Evolutionary conservation across 2,113 vertebrate genomes (phyloP), one percentile per base, ranked within the genome.

Genomic region (Epinephelus cyanopodus): DNA sequence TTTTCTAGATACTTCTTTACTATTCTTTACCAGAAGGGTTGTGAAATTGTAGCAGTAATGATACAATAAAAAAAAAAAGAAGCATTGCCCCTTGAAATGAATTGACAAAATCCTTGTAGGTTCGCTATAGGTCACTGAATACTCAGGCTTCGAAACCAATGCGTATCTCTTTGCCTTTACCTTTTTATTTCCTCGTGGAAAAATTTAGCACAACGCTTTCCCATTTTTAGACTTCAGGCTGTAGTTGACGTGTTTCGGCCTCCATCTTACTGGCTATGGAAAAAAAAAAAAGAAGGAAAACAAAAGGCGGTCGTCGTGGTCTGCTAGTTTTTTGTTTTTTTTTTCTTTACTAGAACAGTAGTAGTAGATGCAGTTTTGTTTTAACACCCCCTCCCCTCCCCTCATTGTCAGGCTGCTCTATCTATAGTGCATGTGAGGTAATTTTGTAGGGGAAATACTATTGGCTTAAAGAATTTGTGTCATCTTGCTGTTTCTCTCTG

Each of bases 1-100:
- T 94, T 95, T 94, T 93, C 93, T 95, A 94, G 92, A 94, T 90
- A 80, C 87, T 91, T 92, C 89, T 93, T 91, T 92, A 90, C 86
- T 92, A 79, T 92, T 92, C 93, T 91, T 93, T 90, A 92, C 79
- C 86, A 89, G 86, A 95, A 94, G 84, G 88, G 82, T 93, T 88
- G 82, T 88, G 83, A 84, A 92, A 86, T 90, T 88, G 92, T 92
- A 94, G 90, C 93, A 92, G 90, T 89, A 85, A 89, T 80, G 72
- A 89, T 77, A 84, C 81, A 90, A 83, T 78, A 57, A 58, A 54
- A 42, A 29, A 29, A 66, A 57, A 78, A 70, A 85, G 62, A 52
- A 52, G 37, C 23, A 39, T 79, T 29, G 42, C 84, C 90, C 89
- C 80, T 62, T 76, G 1, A 84, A 88, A 80, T 66, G 52, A 89